phyloP scores from a whole-genome alignment of 1,140 invertebrate genomes.

The Drosophila auraria region DNA sequence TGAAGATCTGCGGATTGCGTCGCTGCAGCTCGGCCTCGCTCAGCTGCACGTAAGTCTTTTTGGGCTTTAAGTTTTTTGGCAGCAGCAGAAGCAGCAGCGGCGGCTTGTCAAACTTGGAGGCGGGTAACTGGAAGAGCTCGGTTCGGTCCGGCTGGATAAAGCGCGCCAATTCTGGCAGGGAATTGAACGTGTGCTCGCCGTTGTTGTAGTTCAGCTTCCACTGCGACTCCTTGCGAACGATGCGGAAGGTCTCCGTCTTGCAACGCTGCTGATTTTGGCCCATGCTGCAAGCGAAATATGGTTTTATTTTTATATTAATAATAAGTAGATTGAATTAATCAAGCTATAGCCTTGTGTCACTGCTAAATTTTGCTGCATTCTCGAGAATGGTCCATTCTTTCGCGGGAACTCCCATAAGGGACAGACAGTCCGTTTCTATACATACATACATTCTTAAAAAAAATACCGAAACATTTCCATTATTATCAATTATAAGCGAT shows the following conservation, averaged over 20 bases:
- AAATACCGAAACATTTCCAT: too few species aligned
- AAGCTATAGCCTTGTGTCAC: too few species aligned
- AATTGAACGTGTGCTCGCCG: conserved; percentile 46
- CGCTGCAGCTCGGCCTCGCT: conserved; percentile 71
- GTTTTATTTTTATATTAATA: too few species aligned
- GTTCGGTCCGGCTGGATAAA: conserved; percentile 64
- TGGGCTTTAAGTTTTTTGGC: conserved; percentile 81
- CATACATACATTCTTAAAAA: too few species aligned
- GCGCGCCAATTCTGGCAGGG: conserved; percentile 65
- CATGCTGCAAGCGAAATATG: conserved; percentile 19
- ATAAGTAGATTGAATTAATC: too few species aligned
- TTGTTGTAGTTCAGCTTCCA: conserved; percentile 65
- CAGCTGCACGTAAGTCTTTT: conserved; percentile 79
- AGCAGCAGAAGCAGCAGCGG: conserved; percentile 89
- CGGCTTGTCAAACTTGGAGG: conserved; percentile 94
- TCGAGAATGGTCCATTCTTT: too few species aligned
- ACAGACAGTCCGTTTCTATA: too few species aligned
- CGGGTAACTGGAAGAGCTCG: conserved; percentile 88
- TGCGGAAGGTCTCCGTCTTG: conserved; percentile 90
- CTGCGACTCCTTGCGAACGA: conserved; percentile 84
- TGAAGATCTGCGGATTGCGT: conserved; percentile 75
- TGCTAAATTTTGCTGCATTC: too few species aligned
- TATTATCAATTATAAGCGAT: too few species aligned
- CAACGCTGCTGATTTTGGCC: conserved; percentile 65
- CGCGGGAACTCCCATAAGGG: too few species aligned